Base-by-base conservation (phyloP, 2,888 invertebrate species). In the Selenia dentaria region DNA sequence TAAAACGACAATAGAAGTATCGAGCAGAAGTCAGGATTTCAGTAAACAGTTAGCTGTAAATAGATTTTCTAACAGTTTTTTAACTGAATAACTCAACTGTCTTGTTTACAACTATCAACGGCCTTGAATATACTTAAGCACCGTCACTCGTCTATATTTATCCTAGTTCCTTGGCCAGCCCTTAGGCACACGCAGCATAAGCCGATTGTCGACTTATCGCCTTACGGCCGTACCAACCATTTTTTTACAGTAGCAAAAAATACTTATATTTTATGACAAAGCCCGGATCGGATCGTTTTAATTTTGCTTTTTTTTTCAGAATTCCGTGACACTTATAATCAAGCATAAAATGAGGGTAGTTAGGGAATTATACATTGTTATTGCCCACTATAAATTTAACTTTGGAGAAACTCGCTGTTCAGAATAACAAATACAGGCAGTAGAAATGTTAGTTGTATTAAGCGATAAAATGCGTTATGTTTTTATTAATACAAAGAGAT, bases 261-360 rank as follows among this genome's bases (percentile, higher is more conserved):
- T 73, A 74, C 74, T 79, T 73, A 69, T 65, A 64, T 67, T 67
- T 58, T 67, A 66, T 73, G 81, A 85, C 81, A 84, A 85, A 75
- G 79, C 74, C 70, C 53, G 77, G 81, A 85, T 85, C 53, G 77
- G 80, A 85, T 85, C 84, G 85, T 80, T 65, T 57, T 73, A 79
- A 84, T 82, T 85, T 83, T 85, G 70, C 74, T 75, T 64, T 73
- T 75, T 78, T 80, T 79, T 83, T 83, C 83, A 74, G 84, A 79
- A 85, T 86, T 87, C 80, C 89, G 88, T 89, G 88, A 89, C 88
- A 85, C 82, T 84, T 86, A 90, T 90, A 89, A 89, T 88, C 87
- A 90, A 85, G 81, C 79, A 71, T 67, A 69, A 70, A 74, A 79
- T 79, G 77, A 76, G 79, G 84, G 80, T 82, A 74, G 79, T 67